phyloP scores from a whole-genome alignment of 2,113 vertebrate species.

The Salvator merianae region DNA sequence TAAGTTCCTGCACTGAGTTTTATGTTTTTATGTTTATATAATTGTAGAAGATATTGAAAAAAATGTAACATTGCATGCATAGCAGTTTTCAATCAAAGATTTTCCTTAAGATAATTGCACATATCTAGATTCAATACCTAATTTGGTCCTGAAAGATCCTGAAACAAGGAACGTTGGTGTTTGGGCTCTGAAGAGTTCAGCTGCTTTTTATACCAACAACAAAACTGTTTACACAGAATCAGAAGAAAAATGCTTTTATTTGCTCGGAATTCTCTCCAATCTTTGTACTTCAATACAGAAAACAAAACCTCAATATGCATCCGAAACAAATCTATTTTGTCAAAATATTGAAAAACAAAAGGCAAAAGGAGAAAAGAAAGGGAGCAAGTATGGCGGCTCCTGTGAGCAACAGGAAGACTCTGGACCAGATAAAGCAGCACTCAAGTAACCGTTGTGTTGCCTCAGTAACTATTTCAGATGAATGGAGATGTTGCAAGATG shows the following conservation, averaged over 20 bases:
- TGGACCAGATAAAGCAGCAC: neutral
- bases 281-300: neutral
- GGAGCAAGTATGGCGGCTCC: neutral
- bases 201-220: neutral
- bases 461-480: neutral
- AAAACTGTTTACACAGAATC: neutral
- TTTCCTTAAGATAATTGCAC: no score
- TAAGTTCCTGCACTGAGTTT: no score
- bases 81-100: no score
- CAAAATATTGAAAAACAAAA: neutral
- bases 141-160: neutral
- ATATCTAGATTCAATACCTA: neutral
- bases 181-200: neutral
- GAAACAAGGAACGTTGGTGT: neutral
- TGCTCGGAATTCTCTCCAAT: neutral
- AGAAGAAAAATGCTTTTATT: conserved; percentile 9
- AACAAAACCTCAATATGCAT: neutral
- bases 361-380: neutral
- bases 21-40: no score
- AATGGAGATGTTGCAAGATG: neutral
- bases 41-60: no score
- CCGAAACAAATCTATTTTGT: neutral
- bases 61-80: no score
- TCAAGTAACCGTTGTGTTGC: neutral
- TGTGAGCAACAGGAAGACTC: neutral